phyloP scores from a whole-genome alignment of 2,797 vertebrate genomes.

The Neostethus bicornis region DNA sequence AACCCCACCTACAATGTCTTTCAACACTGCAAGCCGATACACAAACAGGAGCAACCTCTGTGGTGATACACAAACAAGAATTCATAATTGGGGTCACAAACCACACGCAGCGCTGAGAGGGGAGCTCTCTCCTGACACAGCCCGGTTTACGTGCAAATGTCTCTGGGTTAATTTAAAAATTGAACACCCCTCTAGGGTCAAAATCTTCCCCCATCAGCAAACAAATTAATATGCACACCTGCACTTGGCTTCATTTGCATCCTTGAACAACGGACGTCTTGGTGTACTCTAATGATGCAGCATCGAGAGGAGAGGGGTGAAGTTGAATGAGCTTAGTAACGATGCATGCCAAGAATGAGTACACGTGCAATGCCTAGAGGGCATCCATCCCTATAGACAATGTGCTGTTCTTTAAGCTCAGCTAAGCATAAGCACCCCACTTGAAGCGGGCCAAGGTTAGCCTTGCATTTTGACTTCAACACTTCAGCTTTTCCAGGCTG shows the following conservation, averaged over 20 bases:
- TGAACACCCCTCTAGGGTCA: constrained; percentile 50
- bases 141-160: constrained; percentile 34
- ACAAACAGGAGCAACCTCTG: constrained; percentile 27
- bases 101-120: background rate
- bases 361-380: background rate
- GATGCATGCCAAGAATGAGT: background rate
- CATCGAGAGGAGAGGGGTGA: constrained; percentile 6
- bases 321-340: background rate
- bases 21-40: background rate
- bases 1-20: constrained; percentile 24
- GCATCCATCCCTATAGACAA: constrained; percentile 26
- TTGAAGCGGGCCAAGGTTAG: constrained; percentile 58
- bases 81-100: constrained; percentile 43
- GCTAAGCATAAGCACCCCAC: constrained; percentile 35
- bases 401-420: constrained; percentile 49
- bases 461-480: constrained; percentile 51
- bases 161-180: constrained; percentile 57
- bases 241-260: constrained; percentile 59
- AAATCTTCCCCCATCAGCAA: constrained; percentile 19
- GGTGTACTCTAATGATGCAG: constrained; percentile 66
- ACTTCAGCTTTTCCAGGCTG: constrained; percentile 53
- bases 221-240: constrained; percentile 63
- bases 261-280: constrained; percentile 56
- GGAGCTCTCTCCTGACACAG: background rate
- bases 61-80: constrained; percentile 6